Conservation (phyloP, 2,888 invertebrate species). For the Drosophila emarginata region DNA sequence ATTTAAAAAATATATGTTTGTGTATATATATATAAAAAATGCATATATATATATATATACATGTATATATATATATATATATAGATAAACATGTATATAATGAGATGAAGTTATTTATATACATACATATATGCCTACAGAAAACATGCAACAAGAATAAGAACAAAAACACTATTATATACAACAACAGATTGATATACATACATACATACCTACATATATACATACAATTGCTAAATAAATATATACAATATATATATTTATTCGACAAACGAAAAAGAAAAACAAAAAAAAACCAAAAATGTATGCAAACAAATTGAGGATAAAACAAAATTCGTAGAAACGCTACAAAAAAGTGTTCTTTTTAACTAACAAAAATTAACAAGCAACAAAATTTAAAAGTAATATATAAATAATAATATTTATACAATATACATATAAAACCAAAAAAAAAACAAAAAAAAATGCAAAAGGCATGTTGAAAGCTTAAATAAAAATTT, state of each 20-base stretch:
- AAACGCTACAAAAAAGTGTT: constrained; percentile 61
- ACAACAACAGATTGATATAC: constrained; percentile 41
- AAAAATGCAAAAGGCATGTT: constrained; percentile 45
- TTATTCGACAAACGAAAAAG: constrained; percentile 53
- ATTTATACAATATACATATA: constrained; percentile 42
- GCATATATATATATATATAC: constrained; percentile 14
- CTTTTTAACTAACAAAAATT: constrained; percentile 55
- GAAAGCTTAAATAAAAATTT: constrained; percentile 42
- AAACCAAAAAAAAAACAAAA: too few relatives aligned
- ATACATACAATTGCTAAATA: constrained; percentile 11
- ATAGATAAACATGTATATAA: constrained; percentile 43
- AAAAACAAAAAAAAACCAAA: constrained; percentile 20
- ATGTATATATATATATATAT: constrained; percentile 34
- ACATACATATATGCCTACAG: constrained; percentile 39
- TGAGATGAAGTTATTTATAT: too few relatives aligned
- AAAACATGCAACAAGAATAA: constrained; percentile 39
- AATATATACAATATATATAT: constrained; percentile 63
- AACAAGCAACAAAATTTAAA: constrained; percentile 26
- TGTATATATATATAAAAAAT: constrained; percentile 11
- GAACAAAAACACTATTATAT: constrained; percentile 55
- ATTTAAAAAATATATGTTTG: constrained; percentile 2
- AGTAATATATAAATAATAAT: constrained; percentile 40
- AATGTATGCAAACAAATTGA: not conserved
- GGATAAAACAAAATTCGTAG: constrained; percentile 34
- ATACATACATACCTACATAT: constrained; percentile 35